Evolutionary conservation across 2,888 invertebrate genomes (phyloP).

Genomic region (Chrysolina haemoptera): DNA sequence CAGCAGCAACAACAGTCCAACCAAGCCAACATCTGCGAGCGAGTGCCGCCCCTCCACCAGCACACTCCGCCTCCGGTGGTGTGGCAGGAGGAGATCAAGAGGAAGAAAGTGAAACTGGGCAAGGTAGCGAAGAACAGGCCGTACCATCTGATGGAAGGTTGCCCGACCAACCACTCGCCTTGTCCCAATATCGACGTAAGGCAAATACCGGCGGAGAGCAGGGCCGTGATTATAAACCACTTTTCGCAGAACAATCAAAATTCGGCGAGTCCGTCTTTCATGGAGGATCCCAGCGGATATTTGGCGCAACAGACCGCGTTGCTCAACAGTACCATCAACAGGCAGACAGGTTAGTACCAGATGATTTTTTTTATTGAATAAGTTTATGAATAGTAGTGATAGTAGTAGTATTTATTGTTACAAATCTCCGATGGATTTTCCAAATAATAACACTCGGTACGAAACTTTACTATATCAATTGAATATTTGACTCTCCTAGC

Average conservation of each 20-base stretch:
- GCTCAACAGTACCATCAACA: conserved; percentile 85
- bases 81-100: conserved; percentile 74
- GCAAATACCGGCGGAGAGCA: conserved; percentile 71
- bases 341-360: conserved; percentile 71
- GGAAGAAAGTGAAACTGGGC: conserved; percentile 73
- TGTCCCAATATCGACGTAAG: conserved; percentile 77
- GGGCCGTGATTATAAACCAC: conserved; percentile 64
- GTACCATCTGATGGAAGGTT: conserved; percentile 69
- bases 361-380: background rate
- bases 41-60: conserved; percentile 83
- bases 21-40: conserved; percentile 73
- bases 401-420: no score
- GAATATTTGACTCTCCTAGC: no score
- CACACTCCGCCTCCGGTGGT: conserved; percentile 75
- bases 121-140: conserved; percentile 74
- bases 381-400: background rate
- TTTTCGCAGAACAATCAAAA: conserved; percentile 60
- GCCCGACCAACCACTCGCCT: conserved; percentile 62
- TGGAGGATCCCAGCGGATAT: conserved; percentile 94
- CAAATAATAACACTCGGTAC: no score
- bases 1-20: conserved; percentile 59
- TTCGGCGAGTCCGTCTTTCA: conserved; percentile 80
- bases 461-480: no score
- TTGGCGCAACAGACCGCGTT: conserved; percentile 92
- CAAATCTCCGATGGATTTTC: no score